Conservation (phyloP, 2,113 vertebrate species). For the Choloepus hoffmanni region DNA sequence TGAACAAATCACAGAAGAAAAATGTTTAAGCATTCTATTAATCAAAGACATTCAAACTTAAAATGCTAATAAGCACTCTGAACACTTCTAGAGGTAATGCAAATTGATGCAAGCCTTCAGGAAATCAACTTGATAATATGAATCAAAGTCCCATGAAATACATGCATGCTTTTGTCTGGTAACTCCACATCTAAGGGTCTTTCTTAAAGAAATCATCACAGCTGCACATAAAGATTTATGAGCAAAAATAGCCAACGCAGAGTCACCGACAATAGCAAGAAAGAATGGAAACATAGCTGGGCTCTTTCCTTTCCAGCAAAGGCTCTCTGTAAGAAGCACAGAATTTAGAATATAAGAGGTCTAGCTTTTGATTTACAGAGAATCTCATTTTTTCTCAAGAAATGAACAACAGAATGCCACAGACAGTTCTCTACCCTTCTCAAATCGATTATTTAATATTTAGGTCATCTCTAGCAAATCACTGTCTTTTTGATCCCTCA, state of each 20-base stretch:
- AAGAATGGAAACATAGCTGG: slow-evolving; percentile 71
- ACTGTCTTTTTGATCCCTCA: slow-evolving; percentile 74
- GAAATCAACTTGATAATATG: slow-evolving; percentile 64
- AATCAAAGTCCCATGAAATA: slow-evolving; percentile 59
- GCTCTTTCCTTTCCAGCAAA: slow-evolving; percentile 65
- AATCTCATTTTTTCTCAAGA: slow-evolving; percentile 73
- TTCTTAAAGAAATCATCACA: slow-evolving; percentile 72
- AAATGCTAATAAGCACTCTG: slow-evolving; percentile 31
- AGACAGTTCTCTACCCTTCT: slow-evolving; percentile 67
- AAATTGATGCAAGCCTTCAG: slow-evolving; percentile 8
- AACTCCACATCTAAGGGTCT: slow-evolving; percentile 63
- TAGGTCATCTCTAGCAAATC: slow-evolving; percentile 78
- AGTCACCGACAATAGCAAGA: slow-evolving; percentile 70
- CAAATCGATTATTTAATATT: slow-evolving; percentile 81
- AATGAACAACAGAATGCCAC: slow-evolving; percentile 75
- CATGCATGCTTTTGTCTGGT: slow-evolving; percentile 25
- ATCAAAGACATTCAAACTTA: slow-evolving; percentile 56
- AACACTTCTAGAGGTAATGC: not conserved
- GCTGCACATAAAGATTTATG: slow-evolving; percentile 66
- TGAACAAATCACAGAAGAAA: slow-evolving; percentile 21
- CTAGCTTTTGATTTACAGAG: slow-evolving; percentile 75
- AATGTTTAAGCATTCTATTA: slow-evolving; percentile 32
- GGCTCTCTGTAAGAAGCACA: slow-evolving; percentile 55
- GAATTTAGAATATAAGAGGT: slow-evolving; percentile 70
- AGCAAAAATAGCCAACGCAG: slow-evolving; percentile 61